Conservation (phyloP, 1,140 invertebrate genomes). For the Cyrtorhinus lividipennis region DNA sequence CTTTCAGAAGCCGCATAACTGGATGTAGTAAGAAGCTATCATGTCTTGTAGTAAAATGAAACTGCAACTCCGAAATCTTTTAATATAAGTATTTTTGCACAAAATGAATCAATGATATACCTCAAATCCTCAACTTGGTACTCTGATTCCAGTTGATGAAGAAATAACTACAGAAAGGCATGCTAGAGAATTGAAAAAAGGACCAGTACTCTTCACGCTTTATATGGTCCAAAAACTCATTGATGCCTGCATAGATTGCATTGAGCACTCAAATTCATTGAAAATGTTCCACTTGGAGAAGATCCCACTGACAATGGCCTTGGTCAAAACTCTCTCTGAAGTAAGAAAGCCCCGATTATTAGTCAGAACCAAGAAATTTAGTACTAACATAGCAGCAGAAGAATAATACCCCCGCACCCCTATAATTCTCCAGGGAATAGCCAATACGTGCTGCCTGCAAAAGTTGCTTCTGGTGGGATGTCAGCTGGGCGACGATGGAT, state of each 20-base stretch:
- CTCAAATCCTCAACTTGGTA: too few species aligned
- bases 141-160: background rate
- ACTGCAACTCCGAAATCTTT: too few species aligned
- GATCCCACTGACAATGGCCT: slow-evolving; percentile 40
- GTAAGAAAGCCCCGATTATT: background rate
- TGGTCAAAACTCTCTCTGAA: slow-evolving; percentile 33
- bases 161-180: slow-evolving; percentile 18
- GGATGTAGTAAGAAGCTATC: too few species aligned
- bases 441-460: slow-evolving; percentile 25
- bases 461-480: slow-evolving; percentile 43
- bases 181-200: slow-evolving; percentile 16
- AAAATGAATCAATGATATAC: too few species aligned
- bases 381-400: too few species aligned
- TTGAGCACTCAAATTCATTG: slow-evolving; percentile 38
- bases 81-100: too few species aligned
- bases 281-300: slow-evolving; percentile 44
- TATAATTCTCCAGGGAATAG: background rate
- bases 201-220: slow-evolving; percentile 26
- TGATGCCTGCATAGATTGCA: slow-evolving; percentile 35
- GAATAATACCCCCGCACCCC: too few species aligned
- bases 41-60: too few species aligned
- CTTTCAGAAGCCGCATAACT: slow-evolving; percentile 35
- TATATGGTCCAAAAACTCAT: slow-evolving; percentile 28
- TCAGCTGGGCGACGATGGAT: slow-evolving; percentile 45
- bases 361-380: too few species aligned